Conservation (phyloP, 2,888 invertebrate genomes). For the Melieria picta region DNA sequence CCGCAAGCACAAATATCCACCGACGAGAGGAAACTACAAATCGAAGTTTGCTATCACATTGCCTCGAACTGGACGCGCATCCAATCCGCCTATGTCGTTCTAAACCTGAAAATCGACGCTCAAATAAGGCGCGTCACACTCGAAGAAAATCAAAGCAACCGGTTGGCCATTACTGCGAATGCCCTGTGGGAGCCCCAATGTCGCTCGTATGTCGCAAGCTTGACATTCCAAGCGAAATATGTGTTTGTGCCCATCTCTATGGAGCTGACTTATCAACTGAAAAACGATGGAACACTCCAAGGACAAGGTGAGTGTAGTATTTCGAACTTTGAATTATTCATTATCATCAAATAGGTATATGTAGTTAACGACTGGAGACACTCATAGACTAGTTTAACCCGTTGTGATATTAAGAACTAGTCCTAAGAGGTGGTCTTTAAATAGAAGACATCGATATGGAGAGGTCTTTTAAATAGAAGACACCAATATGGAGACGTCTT, state of each 20-base stretch:
- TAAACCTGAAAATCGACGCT: constrained; percentile 15
- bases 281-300: constrained; percentile 30
- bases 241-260: constrained; percentile 44
- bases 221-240: background rate
- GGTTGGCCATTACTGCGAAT: background rate
- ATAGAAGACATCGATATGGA: no score
- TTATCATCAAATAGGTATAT: background rate
- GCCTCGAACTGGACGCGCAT: constrained; percentile 23
- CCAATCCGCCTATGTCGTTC: background rate
- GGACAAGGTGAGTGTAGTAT: constrained; percentile 4
- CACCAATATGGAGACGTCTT: no score
- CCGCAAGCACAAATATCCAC: constrained; percentile 44
- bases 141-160: background rate
- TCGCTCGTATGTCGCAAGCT: background rate
- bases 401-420: background rate
- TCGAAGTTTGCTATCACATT: constrained; percentile 43
- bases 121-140: background rate
- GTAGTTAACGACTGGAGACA: background rate
- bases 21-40: constrained; percentile 41
- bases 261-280: constrained; percentile 42
- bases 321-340: background rate
- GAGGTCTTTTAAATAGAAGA: no score
- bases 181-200: background rate
- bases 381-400: background rate
- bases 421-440: background rate